Evolutionary conservation across 2,888 invertebrate species (phyloP), one percentile per base, ranked within the genome.

Genomic region (Malthinus flaveolus): DNA sequence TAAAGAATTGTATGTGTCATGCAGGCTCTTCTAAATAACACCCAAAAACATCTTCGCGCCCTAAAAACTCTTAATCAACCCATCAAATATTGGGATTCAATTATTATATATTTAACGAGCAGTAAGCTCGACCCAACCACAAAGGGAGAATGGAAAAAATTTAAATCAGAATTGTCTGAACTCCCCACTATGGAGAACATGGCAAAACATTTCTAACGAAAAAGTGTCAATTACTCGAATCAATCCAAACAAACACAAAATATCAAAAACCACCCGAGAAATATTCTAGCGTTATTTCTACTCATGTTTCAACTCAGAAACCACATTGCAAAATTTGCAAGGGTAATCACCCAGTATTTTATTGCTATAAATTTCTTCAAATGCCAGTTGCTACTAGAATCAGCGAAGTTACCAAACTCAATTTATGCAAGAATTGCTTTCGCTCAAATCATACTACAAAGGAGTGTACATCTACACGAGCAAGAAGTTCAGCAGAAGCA

Each of bases 341-440:
- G 10, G 15, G 5, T 9, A 23, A 8, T 7, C 45, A 37, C 13
- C 6, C 2, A 6, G 7, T 46, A 10, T 46, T n/a, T 46, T 13
- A 3, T 9, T 49, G 49, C 15, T 10, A 12, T n/a, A 12, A 49
- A 4, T 49, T 49, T 37, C 32, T 49, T 11, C 34, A 49, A 12
- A 36, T 49, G 12, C n/a, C 44, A 31, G 13, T 49, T 36, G 11
- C 34, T 15, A 36, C 34, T 13, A 34, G 49, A 6, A 13, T 12
- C 10, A 12, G 7, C n/a, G 37, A 36, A 35, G 11, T 36, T 32
- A 36, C 9, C 7, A 49, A 37, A 37, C 11, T 49, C 12, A 35
- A 37, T 8, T 11, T 49, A 36, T 49, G 49, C 36, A 13, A 31
- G n/a, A 49, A 49, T 23, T 49, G 35, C 32, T 49, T 49, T 11